A percentile compares a stretch with the other conserved stretches of the same genome.
phyloP scores from a whole-genome alignment of 2,113 vertebrate genomes.

The Rhea americana region DNA sequence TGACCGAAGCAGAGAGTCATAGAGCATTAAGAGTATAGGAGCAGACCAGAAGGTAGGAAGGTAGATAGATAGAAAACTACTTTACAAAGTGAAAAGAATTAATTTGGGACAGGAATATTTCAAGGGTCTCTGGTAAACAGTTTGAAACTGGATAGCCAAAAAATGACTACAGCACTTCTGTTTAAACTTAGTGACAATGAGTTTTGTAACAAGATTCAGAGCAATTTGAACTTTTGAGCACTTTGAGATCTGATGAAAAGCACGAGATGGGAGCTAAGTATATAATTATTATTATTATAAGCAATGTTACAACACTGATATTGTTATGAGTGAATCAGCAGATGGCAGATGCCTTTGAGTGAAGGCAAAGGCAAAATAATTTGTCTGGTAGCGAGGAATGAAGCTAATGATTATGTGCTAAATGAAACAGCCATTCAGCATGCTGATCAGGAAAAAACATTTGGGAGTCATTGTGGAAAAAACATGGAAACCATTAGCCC shows the following conservation, averaged over 20 bases:
- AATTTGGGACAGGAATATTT: background rate
- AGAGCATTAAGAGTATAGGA: background rate
- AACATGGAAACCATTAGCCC: slow-evolving; percentile 62
- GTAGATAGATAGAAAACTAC: background rate
- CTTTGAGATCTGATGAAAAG: slow-evolving; percentile 2
- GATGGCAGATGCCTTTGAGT: slow-evolving; percentile 47
- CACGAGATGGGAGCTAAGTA: background rate
- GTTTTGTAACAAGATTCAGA: slow-evolving; percentile 8
- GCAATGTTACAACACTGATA: background rate
- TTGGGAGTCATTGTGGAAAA: slow-evolving; percentile 58
- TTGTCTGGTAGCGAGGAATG: slow-evolving; percentile 38
- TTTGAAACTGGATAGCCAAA: background rate
- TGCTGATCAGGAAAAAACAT: slow-evolving; percentile 64
- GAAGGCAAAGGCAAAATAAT: slow-evolving; percentile 35
- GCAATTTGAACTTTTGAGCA: background rate
- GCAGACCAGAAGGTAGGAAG: background rate
- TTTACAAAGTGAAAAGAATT: background rate
- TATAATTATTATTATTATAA: background rate
- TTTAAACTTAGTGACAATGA: background rate
- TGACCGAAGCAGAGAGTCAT: background rate
- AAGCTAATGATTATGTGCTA: slow-evolving; percentile 62
- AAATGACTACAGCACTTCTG: background rate
- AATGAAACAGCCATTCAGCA: slow-evolving; percentile 61
- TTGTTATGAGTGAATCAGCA: slow-evolving; percentile 30
- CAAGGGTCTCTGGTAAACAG: background rate